phyloP scores from a whole-genome alignment of 1,140 invertebrate species.

The Eumaeus atala region DNA sequence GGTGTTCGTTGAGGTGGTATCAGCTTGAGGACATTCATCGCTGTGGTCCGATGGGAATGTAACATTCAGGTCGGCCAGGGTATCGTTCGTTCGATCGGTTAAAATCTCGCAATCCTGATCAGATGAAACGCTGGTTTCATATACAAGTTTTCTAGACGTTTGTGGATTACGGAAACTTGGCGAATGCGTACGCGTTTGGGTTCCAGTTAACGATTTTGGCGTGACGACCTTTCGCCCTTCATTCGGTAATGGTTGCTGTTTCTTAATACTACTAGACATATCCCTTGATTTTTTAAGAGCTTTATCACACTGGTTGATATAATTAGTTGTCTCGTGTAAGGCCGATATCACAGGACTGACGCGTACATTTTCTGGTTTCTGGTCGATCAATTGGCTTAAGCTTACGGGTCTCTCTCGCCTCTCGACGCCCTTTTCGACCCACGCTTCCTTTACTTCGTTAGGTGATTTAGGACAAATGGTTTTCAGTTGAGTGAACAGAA shows the following conservation, averaged over 20 bases:
- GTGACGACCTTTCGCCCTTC: constrained; percentile 24
- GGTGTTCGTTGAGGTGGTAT: constrained; percentile 14
- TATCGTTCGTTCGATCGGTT: constrained; percentile 68
- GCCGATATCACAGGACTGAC: constrained; percentile 42
- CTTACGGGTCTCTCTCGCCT: constrained; percentile 59
- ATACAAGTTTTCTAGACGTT: constrained; percentile 46
- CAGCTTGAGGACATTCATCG: constrained; percentile 28
- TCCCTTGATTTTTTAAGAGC: constrained; percentile 55
- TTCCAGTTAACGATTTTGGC: constrained; percentile 28
- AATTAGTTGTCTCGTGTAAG: constrained; percentile 54
- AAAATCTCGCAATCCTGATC: constrained; percentile 58
- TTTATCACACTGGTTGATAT: constrained; percentile 50
- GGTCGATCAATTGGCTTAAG: constrained; percentile 57
- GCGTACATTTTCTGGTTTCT: constrained; percentile 30
- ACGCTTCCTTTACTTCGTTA: constrained; percentile 51
- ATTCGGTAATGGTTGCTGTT: constrained; percentile 21
- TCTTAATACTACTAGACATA: constrained; percentile 49
- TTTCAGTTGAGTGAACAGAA: constrained; percentile 74
- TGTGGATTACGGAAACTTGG: constrained; percentile 32
- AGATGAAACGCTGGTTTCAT: constrained; percentile 49
- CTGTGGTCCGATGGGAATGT: constrained; percentile 62
- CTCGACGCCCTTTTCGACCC: constrained; percentile 36
- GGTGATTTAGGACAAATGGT: constrained; percentile 64
- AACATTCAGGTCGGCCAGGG: constrained; percentile 67
- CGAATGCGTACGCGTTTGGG: constrained; percentile 38